Percentiles rank a stretch among this genome's conserved stretches.
Conservation (phyloP, 2,888 invertebrate genomes). For the Brachyopa scutellaris region DNA sequence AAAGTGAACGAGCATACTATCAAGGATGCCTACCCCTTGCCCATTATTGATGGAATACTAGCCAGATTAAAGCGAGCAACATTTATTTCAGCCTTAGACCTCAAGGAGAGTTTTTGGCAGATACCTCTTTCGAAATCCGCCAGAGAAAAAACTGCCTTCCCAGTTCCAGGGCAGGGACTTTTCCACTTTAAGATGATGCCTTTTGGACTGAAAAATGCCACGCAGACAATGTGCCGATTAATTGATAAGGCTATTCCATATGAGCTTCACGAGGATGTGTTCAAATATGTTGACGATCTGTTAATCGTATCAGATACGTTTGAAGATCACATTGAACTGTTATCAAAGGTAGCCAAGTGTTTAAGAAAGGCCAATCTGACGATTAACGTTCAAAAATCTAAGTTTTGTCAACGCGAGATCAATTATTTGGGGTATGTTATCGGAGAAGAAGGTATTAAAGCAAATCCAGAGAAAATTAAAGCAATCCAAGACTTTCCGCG, state of each 20-base stretch:
- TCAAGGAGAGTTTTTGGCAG: slow-evolving; percentile 4
- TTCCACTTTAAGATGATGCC: too few species aligned
- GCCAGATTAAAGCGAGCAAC: slow-evolving; percentile 29
- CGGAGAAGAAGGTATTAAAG: slow-evolving; percentile 71
- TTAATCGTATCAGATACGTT: slow-evolving; percentile 74
- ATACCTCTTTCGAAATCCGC: too few species aligned
- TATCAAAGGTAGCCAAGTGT: slow-evolving; percentile 71
- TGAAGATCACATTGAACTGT: slow-evolving; percentile 74
- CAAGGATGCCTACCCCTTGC: slow-evolving; percentile 35
- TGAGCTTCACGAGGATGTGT: slow-evolving; percentile 6
- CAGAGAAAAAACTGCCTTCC: too few species aligned
- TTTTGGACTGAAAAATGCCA: too few species aligned
- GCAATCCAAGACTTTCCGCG: slow-evolving; percentile 23
- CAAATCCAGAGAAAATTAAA: slow-evolving; percentile 73
- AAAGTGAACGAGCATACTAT: slow-evolving; percentile 9
- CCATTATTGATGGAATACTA: slow-evolving; percentile 36
- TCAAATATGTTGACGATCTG: slow-evolving; percentile 67
- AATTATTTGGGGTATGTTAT: slow-evolving; percentile 75
- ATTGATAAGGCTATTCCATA: neutral
- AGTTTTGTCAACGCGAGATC: slow-evolving; percentile 65
- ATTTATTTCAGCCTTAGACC: slow-evolving; percentile 25
- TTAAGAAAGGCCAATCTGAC: slow-evolving; percentile 72
- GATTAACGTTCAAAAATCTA: slow-evolving; percentile 63
- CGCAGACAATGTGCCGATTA: neutral
- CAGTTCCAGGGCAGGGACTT: neutral